Base-by-base conservation (phyloP, 2,888 invertebrate species). In the Caenorhabditis sp. region DNA sequence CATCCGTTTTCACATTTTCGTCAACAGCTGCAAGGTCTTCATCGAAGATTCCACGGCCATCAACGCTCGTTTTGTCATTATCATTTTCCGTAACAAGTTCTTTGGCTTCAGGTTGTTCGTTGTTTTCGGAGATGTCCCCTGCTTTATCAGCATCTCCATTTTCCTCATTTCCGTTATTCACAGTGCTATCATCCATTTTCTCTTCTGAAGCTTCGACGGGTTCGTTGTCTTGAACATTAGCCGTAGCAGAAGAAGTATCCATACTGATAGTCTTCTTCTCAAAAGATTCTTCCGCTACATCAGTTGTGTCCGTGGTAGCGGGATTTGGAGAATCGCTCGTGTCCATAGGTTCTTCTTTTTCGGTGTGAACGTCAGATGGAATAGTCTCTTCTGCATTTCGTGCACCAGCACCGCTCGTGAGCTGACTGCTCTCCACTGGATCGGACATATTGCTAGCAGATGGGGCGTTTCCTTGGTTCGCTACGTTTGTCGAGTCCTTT, bases 181-280 rank as follows among this genome's bases (percentile, higher is more conserved):
- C 38, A 12, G 38, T 10, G 12, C 12, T 51, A 10, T 22, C 49
- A 10, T 80, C 66, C 47, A 28, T 19, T 4, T 58, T 58, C 2
- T n/a, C 19, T 19, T 8, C 19, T 19, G 47, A 19, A 47, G n/a
- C 8, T 19, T 47, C 47, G 19, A 16, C 14, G 3, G 47, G 6
- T 1, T 19, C 7, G 6, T n/a, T n/a, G 4, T 5, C 5, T n/a
- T 47, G 19, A 19, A n/a, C 19, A 19, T 19, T 19, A 4, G 5
- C 47, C 5, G 54, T 7, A 14, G 44, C 54, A 1, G 19, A 19
- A 41, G 47, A 70, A 4, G 83, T 83, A 28, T 83, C 83, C 83
- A 83, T 80, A 5, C 79, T 79, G 38, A 83, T 35, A 1, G 74
- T 26, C 26, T 83, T 80, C 38, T 75, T 83, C 38, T 75, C 75